phyloP scores from a whole-genome alignment of 2,113 vertebrate genomes.

The Sturnus vulgaris region DNA sequence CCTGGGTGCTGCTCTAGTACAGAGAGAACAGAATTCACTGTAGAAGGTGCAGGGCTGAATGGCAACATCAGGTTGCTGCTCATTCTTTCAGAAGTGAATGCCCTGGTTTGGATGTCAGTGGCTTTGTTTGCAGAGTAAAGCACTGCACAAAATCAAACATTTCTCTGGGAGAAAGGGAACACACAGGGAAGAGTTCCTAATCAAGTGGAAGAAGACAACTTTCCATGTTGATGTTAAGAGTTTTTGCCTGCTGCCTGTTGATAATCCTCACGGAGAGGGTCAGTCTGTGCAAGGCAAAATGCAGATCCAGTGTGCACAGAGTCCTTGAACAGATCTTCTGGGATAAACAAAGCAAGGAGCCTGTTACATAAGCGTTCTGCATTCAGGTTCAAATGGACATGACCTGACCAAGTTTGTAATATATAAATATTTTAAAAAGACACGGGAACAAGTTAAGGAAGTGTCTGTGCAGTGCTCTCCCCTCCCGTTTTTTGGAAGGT shows the following conservation, averaged over 20 bases:
- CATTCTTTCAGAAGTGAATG: background rate
- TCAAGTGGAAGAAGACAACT: background rate
- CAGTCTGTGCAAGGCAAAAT: background rate
- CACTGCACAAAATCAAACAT: background rate
- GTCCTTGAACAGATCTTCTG: background rate
- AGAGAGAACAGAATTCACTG: background rate
- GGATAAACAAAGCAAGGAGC: background rate
- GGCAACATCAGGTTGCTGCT: background rate
- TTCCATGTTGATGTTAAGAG: background rate
- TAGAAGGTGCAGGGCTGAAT: background rate
- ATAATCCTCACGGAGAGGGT: background rate
- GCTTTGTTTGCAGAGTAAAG: conserved; percentile 11
- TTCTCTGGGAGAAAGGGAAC: background rate
- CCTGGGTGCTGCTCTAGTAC: background rate
- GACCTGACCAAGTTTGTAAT: background rate
- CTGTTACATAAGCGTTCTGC: background rate
- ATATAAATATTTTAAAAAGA: background rate
- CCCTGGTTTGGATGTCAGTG: background rate
- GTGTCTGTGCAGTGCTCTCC: background rate
- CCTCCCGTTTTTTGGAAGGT: background rate
- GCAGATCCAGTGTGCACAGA: background rate
- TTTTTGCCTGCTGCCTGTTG: background rate
- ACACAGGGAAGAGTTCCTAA: background rate
- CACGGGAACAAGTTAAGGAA: background rate
- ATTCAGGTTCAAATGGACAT: background rate